Base-by-base conservation (phyloP, 2,113 vertebrate genomes). In the Cryptomyrus ogoouensis region DNA sequence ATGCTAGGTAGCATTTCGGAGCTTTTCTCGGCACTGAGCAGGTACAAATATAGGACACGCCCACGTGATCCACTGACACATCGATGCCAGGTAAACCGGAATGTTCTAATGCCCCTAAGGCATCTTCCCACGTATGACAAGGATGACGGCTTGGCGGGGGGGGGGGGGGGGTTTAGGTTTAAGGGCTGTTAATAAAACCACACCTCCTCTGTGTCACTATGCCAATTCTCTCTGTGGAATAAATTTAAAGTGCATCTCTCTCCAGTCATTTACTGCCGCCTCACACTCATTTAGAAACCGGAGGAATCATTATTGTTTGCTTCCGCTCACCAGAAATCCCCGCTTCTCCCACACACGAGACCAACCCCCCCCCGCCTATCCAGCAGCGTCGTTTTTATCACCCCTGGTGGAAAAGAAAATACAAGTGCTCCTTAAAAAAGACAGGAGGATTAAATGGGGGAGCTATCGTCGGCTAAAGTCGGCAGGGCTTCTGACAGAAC, bases 1-100 rank as follows among this genome's bases (percentile, higher is more conserved):
- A 47, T 24, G 80, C 80, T 24, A 8, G 15, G 19, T 21, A 46
- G 39, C 19, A 46, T 35, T 10, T 35, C 80, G 0, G 39, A 24
- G 39, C 31, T 83, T 83, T 46, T 47, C 80, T 46, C 44, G 1
- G 83, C 44, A n/a, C 9, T 46, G 83, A 84, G 83, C 83, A 3
- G 21, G 8, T n/a, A 84, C 83, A 84, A 56, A 89, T 44, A 42
- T 83, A 58, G 74, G 49, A 39, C 50, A 56, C 77, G 15, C 89
- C 89, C 47, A 83, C 89, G 83, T 74, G 53, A 5, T 24, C 46
- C 39, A 52, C 47, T 44, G 27, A 89, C 74, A 83, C 88, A 83
- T 83, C 35, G 53, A 83, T 44, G 88, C 10, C 88, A 46, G 35
- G n/a, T 24, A 42, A 80, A 42, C 27, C 15, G 4, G 27, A 52